Percentiles rank a stretch among this genome's conserved stretches.
These are phyloP conservation scores for Threskiornis aethiopicus DNA, from an alignment of 2,797 vertebrate genomes.

Conservation along the genomic window DNA sequence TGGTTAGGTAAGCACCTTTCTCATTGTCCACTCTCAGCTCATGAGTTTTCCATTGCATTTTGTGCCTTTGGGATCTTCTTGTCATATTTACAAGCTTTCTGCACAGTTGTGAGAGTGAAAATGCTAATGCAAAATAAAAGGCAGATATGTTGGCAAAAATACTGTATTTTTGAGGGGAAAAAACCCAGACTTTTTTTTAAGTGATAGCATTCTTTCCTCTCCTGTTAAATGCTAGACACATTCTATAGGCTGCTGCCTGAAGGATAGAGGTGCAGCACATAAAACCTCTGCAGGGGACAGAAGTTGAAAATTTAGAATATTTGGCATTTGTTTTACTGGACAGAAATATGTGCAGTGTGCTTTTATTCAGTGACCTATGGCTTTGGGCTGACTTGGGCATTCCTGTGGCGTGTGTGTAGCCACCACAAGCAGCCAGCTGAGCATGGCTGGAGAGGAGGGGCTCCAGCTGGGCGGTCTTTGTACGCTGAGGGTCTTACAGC, in stretches of 20 bases:
- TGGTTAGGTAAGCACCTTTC: neutral
- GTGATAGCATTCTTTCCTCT: neutral
- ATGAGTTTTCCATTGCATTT: neutral
- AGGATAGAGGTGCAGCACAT: neutral
- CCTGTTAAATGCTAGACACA: neutral
- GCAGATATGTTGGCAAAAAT: neutral
- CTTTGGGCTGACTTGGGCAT: neutral
- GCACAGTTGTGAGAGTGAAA: neutral
- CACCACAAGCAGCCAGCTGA: neutral
- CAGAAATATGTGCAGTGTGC: neutral
- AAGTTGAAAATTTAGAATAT: neutral
- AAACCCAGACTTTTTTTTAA: neutral
- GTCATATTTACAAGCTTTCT: neutral
- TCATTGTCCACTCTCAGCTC: neutral
- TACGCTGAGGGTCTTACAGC: too few species aligned
- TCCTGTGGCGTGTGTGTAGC: neutral
- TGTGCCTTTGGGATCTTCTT: neutral
- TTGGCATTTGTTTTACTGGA: neutral
- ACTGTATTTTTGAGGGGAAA: neutral
- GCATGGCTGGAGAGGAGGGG: neutral
- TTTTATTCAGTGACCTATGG: neutral
- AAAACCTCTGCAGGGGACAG: neutral
- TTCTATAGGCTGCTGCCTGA: neutral
- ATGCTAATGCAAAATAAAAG: neutral
- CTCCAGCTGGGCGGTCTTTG: neutral